Conservation (phyloP, 2,888 invertebrate species). For the Eledone cirrhosa region DNA sequence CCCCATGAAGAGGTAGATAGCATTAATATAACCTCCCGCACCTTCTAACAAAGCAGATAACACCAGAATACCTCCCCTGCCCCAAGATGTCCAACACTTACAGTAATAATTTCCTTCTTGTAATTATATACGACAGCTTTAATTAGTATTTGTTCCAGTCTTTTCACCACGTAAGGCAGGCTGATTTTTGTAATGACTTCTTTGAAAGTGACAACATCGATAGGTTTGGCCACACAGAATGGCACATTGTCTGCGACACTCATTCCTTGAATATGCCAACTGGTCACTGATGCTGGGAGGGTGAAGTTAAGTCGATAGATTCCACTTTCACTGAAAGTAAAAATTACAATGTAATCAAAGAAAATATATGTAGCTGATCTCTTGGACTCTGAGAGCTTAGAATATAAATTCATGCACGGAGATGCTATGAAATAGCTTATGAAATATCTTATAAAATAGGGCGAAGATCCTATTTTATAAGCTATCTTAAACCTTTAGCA, state of each 20-base stretch:
- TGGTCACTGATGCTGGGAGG: constrained; percentile 27
- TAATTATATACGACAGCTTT: constrained; percentile 50
- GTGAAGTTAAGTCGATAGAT: background rate
- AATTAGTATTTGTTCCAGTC: constrained; percentile 48
- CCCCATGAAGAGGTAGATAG: too few species aligned
- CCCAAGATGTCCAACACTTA: background rate
- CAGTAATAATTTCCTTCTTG: constrained; percentile 27
- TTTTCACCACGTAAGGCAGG: constrained; percentile 34
- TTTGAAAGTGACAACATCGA: background rate
- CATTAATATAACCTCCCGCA: too few species aligned
- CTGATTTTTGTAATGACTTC: constrained; percentile 5
- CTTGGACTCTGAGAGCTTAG: too few species aligned
- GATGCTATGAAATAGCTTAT: too few species aligned
- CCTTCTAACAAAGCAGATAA: too few species aligned
- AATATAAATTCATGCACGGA: too few species aligned
- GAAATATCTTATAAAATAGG: too few species aligned
- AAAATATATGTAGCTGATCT: too few species aligned
- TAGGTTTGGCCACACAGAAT: constrained; percentile 25
- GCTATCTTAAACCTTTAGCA: too few species aligned
- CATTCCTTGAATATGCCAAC: constrained; percentile 23
- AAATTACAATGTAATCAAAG: background rate
- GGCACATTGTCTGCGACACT: background rate
- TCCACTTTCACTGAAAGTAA: constrained; percentile 8
- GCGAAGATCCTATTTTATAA: too few species aligned
- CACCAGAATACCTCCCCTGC: too few species aligned